Evolutionary conservation across 2,113 vertebrate genomes (phyloP).

Genomic region (Lonchura striata): DNA sequence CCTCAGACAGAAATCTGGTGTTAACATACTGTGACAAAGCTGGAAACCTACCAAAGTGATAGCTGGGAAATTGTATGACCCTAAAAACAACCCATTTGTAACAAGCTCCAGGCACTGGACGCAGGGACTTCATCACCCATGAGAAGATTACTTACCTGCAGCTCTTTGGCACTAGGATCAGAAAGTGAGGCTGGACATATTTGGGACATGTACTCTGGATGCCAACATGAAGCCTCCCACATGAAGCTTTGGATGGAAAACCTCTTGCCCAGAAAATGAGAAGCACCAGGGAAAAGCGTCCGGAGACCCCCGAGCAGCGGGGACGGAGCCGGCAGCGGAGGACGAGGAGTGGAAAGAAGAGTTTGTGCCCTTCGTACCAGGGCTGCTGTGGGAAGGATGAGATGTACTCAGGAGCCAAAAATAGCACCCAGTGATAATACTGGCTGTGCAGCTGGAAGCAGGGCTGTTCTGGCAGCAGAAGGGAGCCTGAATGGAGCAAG

Average conservation of each 20-base stretch:
- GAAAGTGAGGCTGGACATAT: constrained; percentile 34
- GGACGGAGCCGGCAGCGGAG: not conserved
- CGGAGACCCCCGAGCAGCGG: not conserved
- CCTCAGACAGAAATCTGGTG: not conserved
- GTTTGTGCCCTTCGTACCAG: not conserved
- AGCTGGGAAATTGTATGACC: not conserved
- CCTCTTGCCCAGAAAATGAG: not conserved
- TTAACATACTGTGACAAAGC: not conserved
- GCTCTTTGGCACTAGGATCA: not conserved
- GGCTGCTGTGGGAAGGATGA: constrained; percentile 30
- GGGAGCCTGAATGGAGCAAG: not conserved
- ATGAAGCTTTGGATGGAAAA: not conserved
- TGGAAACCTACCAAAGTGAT: not conserved
- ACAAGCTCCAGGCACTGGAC: not conserved
- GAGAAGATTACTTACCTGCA: constrained; percentile 10
- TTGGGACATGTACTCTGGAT: constrained; percentile 55
- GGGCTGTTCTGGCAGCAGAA: not conserved
- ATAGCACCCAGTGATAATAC: constrained; percentile 17
- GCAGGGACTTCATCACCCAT: not conserved
- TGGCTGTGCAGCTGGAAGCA: constrained; percentile 19
- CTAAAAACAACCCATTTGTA: not conserved
- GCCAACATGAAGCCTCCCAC: constrained; percentile 17
- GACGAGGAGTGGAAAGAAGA: not conserved
- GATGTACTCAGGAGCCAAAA: constrained; percentile 29
- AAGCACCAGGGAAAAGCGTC: not conserved